Evolutionary conservation across 2,888 invertebrate species (phyloP).

Genomic region (Horisme vitalbata): DNA sequence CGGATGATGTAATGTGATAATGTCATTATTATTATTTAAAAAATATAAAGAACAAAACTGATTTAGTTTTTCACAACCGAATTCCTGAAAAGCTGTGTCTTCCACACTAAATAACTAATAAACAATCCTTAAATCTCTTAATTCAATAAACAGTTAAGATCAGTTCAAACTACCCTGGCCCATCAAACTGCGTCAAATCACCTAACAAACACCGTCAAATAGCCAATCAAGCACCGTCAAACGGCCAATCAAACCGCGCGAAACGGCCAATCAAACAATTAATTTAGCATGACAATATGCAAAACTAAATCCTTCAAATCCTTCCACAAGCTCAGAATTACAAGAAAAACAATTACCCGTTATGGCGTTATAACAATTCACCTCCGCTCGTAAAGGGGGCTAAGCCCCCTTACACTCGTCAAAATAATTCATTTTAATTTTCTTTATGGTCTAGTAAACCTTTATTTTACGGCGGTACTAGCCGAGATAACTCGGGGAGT

Average conservation of each 20-base stretch:
- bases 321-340: conserved; percentile 41
- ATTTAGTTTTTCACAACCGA: no score
- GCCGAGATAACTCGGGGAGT: conserved; percentile 76
- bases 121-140: no score
- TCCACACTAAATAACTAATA: no score
- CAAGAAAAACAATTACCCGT: conserved; percentile 66
- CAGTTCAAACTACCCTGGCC: not conserved
- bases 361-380: conserved; percentile 68
- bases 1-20: no score
- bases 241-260: not conserved
- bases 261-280: conserved; percentile 11
- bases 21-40: no score
- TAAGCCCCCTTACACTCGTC: conserved; percentile 71
- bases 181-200: not conserved
- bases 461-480: conserved; percentile 78
- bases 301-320: conserved; percentile 33
- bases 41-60: no score
- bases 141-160: no score
- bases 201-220: no score
- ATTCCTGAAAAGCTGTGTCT: no score
- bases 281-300: conserved; percentile 20
- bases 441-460: conserved; percentile 82
- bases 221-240: not conserved
- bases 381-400: conserved; percentile 51
- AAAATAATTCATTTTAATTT: conserved; percentile 84